These are phyloP conservation scores for Acanthopagrus latus DNA, from an alignment of 2,797 vertebrate genomes.

Conservation along the genomic window DNA sequence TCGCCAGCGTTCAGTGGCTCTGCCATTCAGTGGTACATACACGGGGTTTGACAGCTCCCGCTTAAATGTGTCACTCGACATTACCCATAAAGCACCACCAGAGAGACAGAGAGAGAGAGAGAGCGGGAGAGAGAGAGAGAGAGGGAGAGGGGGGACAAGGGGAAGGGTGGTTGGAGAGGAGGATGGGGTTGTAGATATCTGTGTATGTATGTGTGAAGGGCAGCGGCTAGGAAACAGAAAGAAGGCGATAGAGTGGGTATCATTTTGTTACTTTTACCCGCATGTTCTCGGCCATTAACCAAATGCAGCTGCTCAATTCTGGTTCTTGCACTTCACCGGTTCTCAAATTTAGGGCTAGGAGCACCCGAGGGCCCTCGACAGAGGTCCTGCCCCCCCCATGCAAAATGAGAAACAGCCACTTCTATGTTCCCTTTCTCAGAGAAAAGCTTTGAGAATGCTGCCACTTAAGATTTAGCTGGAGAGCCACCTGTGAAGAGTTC, in stretches of 20 bases:
- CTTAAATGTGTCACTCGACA: slow-evolving; percentile 86
- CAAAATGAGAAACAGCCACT: slow-evolving; percentile 33
- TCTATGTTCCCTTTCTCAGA: slow-evolving; percentile 9
- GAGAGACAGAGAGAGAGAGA: slow-evolving; percentile 48
- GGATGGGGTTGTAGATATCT: slow-evolving; percentile 23
- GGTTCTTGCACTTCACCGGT: background rate
- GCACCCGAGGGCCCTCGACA: slow-evolving; percentile 5
- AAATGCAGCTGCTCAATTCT: slow-evolving; percentile 23
- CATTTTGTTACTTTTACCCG: slow-evolving; percentile 24
- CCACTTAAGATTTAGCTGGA: background rate
- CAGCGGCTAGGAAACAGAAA: slow-evolving; percentile 35
- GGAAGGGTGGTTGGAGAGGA: slow-evolving; percentile 26
- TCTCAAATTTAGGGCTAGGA: slow-evolving; percentile 18
- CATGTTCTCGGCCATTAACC: slow-evolving; percentile 25
- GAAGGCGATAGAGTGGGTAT: background rate
- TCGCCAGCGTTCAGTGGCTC: slow-evolving; percentile 64
- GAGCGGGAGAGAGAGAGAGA: slow-evolving; percentile 46
- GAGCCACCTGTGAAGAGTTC: slow-evolving; percentile 24
- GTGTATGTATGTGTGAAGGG: background rate
- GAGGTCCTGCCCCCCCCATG: slow-evolving; percentile 2
- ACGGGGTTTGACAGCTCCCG: slow-evolving; percentile 78
- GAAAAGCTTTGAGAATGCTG: slow-evolving; percentile 7
- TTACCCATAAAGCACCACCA: slow-evolving; percentile 77
- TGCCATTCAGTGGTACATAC: slow-evolving; percentile 80
- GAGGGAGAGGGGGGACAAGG: slow-evolving; percentile 20